Evolutionary conservation across 53 echinoderm and acorn worm genomes (phyloP), one percentile per base, ranked within the genome.

Genomic region (Antedon mediterranea): DNA sequence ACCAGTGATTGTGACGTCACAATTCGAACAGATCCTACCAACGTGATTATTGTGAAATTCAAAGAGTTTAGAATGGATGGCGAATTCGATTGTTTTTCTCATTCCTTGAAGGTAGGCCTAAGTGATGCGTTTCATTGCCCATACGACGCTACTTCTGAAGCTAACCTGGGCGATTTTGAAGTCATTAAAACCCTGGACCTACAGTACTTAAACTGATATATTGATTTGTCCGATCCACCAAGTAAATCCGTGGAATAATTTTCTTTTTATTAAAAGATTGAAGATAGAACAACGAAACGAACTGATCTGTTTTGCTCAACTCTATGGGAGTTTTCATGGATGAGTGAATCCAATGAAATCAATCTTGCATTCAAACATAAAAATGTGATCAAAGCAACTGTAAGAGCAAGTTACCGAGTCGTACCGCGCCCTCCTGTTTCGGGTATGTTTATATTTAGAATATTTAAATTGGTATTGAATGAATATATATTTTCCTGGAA

Each of bases 1-100:
- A 74, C 37, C 0, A 73, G 75, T 0, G 78, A 84, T 57, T 84
- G 84, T 31, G 84, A 84, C 28, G 73, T 84, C 29, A 84, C 84
- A 28, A 41, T 84, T 28, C 84, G 74, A 29, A 73, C 74, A 0
- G 75, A 78, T 43, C 84, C 84, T n/a, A 26, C 73, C 29, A 84
- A 84, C 28, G 74, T 32, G 9, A 74, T 84, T 28, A 57, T 84
- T 31, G 32, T 84, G 15, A 84, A 73, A 29, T 78, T 84, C 23
- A 70, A 84, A 23, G 57, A 57, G 20, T 57, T 57, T 9, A 57
- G 23, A 2, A 57, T 57, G 57, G 57, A 57, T 6, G 7, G 9
- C 23, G 57, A 1, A 57, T 41, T 5, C 5, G 14, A 57, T 3
- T 57, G 57, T 57, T 57, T 57, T 57, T 57, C 23, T 3, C 57